Evolutionary conservation across 2,888 invertebrate genomes (phyloP).

Genomic region (Neocrepidodera transversa): DNA sequence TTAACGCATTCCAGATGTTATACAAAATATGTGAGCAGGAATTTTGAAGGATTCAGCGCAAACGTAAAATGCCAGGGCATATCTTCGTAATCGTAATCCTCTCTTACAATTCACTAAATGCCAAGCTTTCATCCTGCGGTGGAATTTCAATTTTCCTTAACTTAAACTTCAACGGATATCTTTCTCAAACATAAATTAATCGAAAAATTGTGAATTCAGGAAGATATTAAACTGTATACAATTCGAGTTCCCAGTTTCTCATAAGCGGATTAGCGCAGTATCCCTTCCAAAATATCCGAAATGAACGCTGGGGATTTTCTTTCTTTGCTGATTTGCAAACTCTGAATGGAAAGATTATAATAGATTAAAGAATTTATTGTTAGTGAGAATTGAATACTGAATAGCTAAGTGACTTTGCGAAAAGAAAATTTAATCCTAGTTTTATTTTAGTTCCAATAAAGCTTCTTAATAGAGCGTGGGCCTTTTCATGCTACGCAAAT

Average conservation of each 20-base stretch:
- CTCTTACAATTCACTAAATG: background rate
- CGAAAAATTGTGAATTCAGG: constrained; percentile 23
- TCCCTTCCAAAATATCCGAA: constrained; percentile 2
- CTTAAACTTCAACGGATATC: constrained; percentile 8
- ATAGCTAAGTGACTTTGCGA: background rate
- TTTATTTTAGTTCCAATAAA: too few species aligned
- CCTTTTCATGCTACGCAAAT: too few species aligned
- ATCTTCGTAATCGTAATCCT: background rate
- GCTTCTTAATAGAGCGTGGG: too few species aligned
- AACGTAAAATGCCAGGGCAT: background rate
- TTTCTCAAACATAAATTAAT: constrained; percentile 21
- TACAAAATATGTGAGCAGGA: background rate
- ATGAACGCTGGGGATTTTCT: constrained; percentile 9
- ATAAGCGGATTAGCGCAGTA: constrained; percentile 21
- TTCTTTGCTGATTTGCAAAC: constrained; percentile 10
- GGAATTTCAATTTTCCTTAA: constrained; percentile 15
- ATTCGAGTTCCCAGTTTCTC: constrained; percentile 15
- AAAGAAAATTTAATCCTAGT: background rate
- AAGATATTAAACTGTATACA: constrained; percentile 19
- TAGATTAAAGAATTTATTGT: constrained; percentile 17
- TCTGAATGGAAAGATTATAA: constrained; percentile 13
- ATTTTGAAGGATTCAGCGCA: background rate
- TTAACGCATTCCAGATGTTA: too few species aligned
- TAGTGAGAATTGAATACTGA: constrained; percentile 19
- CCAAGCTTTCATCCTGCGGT: background rate